phyloP scores from a whole-genome alignment of 92 coral and sea anemone genomes.

The Chrysogorgia sp. region DNA sequence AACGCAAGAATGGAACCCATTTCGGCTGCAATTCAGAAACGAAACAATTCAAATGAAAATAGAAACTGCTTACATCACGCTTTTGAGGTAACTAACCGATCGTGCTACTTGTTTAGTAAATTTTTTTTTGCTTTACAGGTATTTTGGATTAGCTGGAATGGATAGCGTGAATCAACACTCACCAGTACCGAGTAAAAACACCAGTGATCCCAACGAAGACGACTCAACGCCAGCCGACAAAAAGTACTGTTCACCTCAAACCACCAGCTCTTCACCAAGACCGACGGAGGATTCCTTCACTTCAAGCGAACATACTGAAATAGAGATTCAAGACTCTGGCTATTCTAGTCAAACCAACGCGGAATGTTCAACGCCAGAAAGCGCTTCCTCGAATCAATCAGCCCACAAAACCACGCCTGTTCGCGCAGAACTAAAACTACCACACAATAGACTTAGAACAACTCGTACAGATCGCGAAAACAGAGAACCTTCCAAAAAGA shows the following conservation, averaged over 20 bases:
- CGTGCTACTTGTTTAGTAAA: no score
- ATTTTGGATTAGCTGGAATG: not conserved
- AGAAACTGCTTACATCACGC: no score
- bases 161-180: no score
- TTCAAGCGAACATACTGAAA: not conserved
- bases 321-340: constrained; percentile 18
- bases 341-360: not conserved
- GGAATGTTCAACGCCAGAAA: constrained; percentile 16
- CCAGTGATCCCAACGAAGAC: not conserved
- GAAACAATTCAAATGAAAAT: no score
- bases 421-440: not conserved
- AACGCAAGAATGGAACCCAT: no score
- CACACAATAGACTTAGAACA: not conserved
- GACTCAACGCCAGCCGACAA: not conserved
- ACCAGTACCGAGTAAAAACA: no score
- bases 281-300: not conserved
- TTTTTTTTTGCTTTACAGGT: not conserved
- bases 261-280: not conserved
- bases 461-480: not conserved
- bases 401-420: not conserved
- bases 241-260: not conserved
- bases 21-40: no score
- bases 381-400: not conserved
- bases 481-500: not conserved
- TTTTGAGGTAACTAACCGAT: no score